Base-by-base conservation (phyloP, 2,888 invertebrate genomes). In the Scaptomyza caliginosa region DNA sequence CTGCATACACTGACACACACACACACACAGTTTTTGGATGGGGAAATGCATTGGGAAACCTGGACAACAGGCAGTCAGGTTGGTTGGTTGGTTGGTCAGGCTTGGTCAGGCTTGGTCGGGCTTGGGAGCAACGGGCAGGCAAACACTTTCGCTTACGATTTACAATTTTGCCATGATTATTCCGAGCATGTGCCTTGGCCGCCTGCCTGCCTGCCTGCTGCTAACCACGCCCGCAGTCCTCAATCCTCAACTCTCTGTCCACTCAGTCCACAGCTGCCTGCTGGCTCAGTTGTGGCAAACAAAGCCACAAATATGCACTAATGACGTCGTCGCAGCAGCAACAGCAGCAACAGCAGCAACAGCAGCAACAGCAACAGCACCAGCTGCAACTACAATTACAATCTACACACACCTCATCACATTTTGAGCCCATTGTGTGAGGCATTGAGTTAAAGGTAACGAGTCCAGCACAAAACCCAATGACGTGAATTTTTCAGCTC, bases 301-400 rank as follows among this genome's bases (percentile, higher is more conserved):
- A 83, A 86, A 88, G 88, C 89, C 89, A 89, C 89, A 90, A 90
- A 89, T 89, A 88, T 86, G 83, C 88, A 85, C 89, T 89, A 89
- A 89, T 89, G 88, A 89, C 78, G 89, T 83, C 84, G 77, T 73
- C 63, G 67, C 48, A 67, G 54, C 54, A 58, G 23, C 13, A 45
- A 39, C 49, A 59, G n/a, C 19, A 34, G 24, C 32, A 36, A 45
- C 62, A 56, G 56, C 66, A 66, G 51, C 59, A 63, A 51, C 60
- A 62, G 64, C 58, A 63, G 70, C 59, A 72, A 32, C 64, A 26
- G 26, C 8, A 24, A 24, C 24, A 24, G 55, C 56, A 62, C 52
- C 65, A 60, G 66, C 58, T 67, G 72, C 60, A 73, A 38, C 66
- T 75, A 71, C 75, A 75, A 65, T 65, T 59, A 66, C 70, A 74